phyloP scores from a whole-genome alignment of 2,113 vertebrate species.

The Lophura nycthemera region DNA sequence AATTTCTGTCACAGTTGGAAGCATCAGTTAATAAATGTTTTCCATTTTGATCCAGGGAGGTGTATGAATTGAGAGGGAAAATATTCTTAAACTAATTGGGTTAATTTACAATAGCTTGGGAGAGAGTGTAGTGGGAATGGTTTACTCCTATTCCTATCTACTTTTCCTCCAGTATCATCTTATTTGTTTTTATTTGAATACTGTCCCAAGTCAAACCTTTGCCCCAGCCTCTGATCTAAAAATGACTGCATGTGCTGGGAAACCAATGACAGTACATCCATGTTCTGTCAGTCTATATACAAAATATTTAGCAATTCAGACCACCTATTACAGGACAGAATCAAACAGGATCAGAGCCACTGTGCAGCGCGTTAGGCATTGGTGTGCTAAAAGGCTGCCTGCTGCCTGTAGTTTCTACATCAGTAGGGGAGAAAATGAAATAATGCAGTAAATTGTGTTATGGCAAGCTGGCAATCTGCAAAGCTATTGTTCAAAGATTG shows the following conservation, averaged over 20 bases:
- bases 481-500: not conserved
- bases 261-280: not conserved
- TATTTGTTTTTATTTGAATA: not conserved
- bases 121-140: not conserved
- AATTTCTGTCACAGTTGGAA: slow-evolving; percentile 87
- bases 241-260: not conserved
- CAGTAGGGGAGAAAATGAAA: not conserved
- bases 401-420: not conserved
- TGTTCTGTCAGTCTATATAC: not conserved
- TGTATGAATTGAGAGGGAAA: slow-evolving; percentile 65
- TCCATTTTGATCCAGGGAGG: slow-evolving; percentile 69
- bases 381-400: not conserved
- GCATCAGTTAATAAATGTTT: slow-evolving; percentile 83
- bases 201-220: not conserved
- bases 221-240: not conserved
- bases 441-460: not conserved
- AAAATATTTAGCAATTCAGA: not conserved
- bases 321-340: not conserved
- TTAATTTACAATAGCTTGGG: slow-evolving; percentile 37
- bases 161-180: not conserved
- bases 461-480: not conserved
- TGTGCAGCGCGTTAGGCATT: not conserved
- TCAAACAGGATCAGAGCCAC: not conserved
- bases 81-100: slow-evolving; percentile 46
- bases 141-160: not conserved